Conservation (phyloP, 2,113 vertebrate species). For the Aythya baeri region DNA sequence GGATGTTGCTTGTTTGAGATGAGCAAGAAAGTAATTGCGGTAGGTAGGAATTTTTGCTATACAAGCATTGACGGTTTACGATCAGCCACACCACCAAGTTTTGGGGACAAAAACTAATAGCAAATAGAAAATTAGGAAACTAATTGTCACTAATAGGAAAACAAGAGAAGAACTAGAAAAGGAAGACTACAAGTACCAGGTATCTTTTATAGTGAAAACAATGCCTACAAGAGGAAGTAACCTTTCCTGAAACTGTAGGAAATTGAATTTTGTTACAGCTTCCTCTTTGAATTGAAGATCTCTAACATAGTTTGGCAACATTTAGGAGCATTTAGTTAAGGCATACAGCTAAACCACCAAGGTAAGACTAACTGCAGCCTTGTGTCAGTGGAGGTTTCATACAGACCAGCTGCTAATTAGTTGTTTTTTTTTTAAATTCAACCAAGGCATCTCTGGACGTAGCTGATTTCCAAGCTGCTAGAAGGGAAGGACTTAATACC, state of each 20-base stretch:
- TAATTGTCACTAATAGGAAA: background rate
- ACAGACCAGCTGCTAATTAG: background rate
- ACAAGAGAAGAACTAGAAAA: background rate
- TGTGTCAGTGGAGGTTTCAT: background rate
- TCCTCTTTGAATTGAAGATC: background rate
- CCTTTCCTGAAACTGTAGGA: background rate
- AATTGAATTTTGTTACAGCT: background rate
- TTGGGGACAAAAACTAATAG: background rate
- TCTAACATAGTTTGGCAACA: background rate
- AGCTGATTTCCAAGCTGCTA: background rate
- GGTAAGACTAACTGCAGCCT: background rate
- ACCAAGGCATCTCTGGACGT: background rate
- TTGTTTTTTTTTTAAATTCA: background rate
- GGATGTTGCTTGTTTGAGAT: background rate
- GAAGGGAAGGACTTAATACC: fast-evolving
- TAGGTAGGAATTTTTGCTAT: background rate
- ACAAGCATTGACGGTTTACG: background rate
- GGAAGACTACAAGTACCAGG: fast-evolving
- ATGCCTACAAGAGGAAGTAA: background rate
- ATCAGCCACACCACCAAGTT: background rate
- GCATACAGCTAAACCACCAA: background rate
- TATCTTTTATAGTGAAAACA: background rate
- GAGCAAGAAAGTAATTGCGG: fast-evolving
- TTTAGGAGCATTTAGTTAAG: background rate
- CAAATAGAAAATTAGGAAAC: too few relatives aligned